Conservation (phyloP, 2,113 vertebrate species). For the Hippocampus mohnikei region DNA sequence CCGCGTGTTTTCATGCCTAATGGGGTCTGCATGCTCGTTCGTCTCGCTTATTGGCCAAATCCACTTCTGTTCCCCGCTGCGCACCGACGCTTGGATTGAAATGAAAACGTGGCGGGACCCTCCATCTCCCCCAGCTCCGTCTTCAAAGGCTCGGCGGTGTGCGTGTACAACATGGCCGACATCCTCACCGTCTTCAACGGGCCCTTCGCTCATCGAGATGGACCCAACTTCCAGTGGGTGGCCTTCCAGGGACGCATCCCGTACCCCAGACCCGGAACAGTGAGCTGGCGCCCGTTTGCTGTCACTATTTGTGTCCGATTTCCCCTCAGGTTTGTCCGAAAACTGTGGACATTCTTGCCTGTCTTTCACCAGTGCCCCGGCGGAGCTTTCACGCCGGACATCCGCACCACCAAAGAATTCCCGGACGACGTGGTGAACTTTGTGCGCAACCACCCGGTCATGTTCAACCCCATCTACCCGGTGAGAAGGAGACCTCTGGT, state of each 20-base stretch:
- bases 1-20: conserved; percentile 29
- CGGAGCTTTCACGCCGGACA: conserved; percentile 93
- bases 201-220: conserved; percentile 95
- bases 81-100: conserved; percentile 32
- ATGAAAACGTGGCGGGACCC: conserved; percentile 25
- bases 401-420: conserved; percentile 91
- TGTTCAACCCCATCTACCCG: conserved; percentile 95
- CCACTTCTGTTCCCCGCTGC: conserved; percentile 23
- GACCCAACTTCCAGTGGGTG: conserved; percentile 92
- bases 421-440: conserved; percentile 97
- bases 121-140: conserved; percentile 80
- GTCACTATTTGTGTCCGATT: too few relatives aligned
- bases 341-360: neutral
- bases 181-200: conserved; percentile 98
- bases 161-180: conserved; percentile 93
- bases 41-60: conserved; percentile 9
- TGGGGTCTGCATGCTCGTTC: conserved; percentile 29
- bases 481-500: conserved; percentile 85
- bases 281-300: conserved; percentile 69
- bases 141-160: conserved; percentile 96
- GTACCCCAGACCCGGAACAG: conserved; percentile 91
- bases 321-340: too few relatives aligned
- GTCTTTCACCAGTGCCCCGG: conserved; percentile 82
- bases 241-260: conserved; percentile 96
- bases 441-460: conserved; percentile 92